A percentile compares a stretch with the other conserved stretches of the same genome.
Conservation (phyloP, 2,113 vertebrate species). For the Cricetomys ansorgei region DNA sequence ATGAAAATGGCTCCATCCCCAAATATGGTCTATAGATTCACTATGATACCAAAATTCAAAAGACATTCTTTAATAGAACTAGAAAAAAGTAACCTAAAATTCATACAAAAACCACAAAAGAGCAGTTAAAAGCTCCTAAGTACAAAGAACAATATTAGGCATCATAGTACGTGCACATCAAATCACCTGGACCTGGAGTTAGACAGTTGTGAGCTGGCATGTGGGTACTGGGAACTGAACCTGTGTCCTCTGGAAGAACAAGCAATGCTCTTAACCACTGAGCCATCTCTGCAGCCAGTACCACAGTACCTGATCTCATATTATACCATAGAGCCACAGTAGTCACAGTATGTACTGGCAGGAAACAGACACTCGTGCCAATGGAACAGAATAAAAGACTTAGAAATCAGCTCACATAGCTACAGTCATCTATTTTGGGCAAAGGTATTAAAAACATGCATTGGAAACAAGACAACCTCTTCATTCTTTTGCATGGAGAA, state of each 20-base stretch:
- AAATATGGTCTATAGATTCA: not conserved
- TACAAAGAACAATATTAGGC: not conserved
- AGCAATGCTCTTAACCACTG: too few species aligned
- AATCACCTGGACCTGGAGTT: too few species aligned
- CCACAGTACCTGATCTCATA: not conserved
- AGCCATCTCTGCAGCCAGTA: too few species aligned
- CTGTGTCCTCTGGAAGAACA: too few species aligned
- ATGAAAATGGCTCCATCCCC: not conserved
- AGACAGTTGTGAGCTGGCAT: too few species aligned
- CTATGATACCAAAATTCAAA: not conserved
- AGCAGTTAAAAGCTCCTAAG: not conserved
- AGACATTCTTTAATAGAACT: not conserved
- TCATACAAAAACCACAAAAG: not conserved
- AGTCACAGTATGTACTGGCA: not conserved
- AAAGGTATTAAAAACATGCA: not conserved
- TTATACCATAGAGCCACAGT: not conserved
- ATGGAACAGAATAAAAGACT: not conserved
- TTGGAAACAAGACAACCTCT: not conserved
- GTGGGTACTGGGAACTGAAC: too few species aligned
- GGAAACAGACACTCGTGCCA: not conserved
- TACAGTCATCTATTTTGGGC: not conserved
- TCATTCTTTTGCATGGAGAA: not conserved
- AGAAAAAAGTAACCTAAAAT: not conserved
- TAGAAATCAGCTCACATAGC: not conserved
- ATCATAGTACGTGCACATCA: not conserved